A percentile compares a stretch with the other conserved stretches of the same genome.
These are phyloP conservation scores for Manduca sexta DNA, from an alignment of 1,140 invertebrate genomes.

Conservation along the genomic window DNA sequence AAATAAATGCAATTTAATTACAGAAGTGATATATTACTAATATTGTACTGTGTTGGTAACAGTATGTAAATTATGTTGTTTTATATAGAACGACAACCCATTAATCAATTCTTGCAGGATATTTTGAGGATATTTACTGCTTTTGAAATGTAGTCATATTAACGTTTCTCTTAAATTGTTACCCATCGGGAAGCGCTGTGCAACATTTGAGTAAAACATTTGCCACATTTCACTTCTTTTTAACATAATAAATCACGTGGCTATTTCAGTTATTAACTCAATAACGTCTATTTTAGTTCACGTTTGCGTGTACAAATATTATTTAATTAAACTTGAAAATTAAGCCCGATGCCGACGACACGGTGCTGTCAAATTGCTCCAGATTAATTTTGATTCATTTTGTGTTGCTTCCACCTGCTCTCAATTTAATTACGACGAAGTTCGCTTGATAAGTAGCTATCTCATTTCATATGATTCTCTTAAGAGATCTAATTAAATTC, in stretches of 20 bases:
- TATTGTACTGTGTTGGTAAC: neutral
- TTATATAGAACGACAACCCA: no score
- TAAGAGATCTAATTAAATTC: conserved; percentile 50
- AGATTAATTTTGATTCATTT: conserved; percentile 61
- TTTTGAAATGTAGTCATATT: no score
- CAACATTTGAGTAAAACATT: no score
- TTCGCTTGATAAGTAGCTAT: conserved; percentile 47
- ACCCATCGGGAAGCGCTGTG: no score
- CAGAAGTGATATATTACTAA: no score
- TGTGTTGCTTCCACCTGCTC: conserved; percentile 46
- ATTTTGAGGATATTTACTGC: no score
- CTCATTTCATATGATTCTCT: conserved; percentile 46
- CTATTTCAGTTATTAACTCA: neutral
- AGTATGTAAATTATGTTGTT: no score
- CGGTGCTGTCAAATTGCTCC: conserved; percentile 36
- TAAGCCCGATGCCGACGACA: conserved; percentile 29
- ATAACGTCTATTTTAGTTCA: neutral
- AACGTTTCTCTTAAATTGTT: no score
- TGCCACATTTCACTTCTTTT: no score
- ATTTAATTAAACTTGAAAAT: conserved; percentile 43
- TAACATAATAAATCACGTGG: no score
- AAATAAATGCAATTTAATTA: no score
- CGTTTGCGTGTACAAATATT: conserved; percentile 14
- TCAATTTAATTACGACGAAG: conserved; percentile 52
- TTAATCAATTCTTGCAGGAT: no score